phyloP scores from a whole-genome alignment of 2,113 vertebrate genomes.

The Ammodramus savannarum region DNA sequence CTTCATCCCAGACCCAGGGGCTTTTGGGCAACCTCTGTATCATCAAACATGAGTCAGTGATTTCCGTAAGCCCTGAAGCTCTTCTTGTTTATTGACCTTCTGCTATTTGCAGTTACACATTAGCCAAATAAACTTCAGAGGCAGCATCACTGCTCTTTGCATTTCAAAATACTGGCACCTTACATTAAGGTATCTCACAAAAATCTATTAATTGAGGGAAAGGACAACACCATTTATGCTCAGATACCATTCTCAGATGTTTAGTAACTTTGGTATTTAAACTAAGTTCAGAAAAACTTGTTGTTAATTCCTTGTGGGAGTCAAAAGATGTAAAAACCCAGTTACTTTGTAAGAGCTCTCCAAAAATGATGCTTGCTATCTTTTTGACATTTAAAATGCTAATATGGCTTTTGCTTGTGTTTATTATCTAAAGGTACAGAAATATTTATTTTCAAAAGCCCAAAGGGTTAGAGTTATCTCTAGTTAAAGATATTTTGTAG shows the following conservation, averaged over 20 bases:
- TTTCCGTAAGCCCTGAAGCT: not conserved
- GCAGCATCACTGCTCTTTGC: not conserved
- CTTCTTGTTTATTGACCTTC: not conserved
- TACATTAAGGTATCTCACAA: not conserved
- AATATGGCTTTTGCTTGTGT: not conserved
- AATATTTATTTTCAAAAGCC: not conserved
- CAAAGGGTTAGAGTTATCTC: not conserved
- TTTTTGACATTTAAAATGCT: not conserved
- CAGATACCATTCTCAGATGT: not conserved
- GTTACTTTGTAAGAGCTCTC: not conserved
- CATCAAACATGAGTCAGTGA: not conserved
- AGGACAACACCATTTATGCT: not conserved
- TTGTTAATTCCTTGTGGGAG: not conserved
- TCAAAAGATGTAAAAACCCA: not conserved
- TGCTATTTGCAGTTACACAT: not conserved
- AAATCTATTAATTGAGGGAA: not conserved
- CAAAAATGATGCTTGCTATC: not conserved
- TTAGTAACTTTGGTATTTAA: not conserved
- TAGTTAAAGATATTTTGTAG: not conserved
- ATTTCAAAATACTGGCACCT: not conserved
- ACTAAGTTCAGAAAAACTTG: not conserved
- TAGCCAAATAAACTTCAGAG: not conserved
- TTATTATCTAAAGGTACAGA: not conserved
- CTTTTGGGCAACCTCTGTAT: not conserved
- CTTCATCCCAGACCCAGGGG: not conserved